phyloP scores from a whole-genome alignment of 2,113 vertebrate genomes.

The Callorhinus ursinus region DNA sequence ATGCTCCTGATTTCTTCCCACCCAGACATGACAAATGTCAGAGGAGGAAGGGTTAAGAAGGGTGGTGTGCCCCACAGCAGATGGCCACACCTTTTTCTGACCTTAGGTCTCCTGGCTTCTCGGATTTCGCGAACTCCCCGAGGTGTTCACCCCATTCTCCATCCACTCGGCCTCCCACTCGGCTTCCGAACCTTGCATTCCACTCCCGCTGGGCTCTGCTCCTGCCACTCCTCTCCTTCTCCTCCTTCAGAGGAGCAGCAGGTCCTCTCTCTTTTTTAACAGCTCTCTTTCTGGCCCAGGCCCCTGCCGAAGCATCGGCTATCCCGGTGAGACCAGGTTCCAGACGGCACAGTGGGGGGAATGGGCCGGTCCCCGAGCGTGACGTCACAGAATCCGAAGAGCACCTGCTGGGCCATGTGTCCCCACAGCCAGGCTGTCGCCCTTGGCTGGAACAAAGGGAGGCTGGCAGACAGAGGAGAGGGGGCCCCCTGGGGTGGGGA shows the following conservation, averaged over 20 bases:
- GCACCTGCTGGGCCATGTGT: accelerated
- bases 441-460: not conserved
- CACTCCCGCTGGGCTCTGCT: not conserved
- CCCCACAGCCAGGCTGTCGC: not conserved
- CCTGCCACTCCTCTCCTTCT: not conserved
- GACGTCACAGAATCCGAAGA: not conserved
- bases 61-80: not conserved
- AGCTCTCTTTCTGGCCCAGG: not conserved
- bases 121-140: not conserved
- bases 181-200: not conserved
- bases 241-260: not conserved
- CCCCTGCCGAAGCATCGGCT: accelerated
- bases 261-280: not conserved
- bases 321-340: not conserved
- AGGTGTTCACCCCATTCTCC: not conserved
- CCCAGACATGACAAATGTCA: not conserved
- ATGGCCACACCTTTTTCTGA: not conserved
- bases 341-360: not conserved
- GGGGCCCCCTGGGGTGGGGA: not conserved
- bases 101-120: not conserved
- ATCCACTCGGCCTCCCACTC: no score
- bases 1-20: not conserved
- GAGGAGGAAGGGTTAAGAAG: not conserved
- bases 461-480: not conserved
- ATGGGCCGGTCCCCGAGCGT: accelerated